phyloP scores from a whole-genome alignment of 2,113 vertebrate species.

The Prinia subflava region DNA sequence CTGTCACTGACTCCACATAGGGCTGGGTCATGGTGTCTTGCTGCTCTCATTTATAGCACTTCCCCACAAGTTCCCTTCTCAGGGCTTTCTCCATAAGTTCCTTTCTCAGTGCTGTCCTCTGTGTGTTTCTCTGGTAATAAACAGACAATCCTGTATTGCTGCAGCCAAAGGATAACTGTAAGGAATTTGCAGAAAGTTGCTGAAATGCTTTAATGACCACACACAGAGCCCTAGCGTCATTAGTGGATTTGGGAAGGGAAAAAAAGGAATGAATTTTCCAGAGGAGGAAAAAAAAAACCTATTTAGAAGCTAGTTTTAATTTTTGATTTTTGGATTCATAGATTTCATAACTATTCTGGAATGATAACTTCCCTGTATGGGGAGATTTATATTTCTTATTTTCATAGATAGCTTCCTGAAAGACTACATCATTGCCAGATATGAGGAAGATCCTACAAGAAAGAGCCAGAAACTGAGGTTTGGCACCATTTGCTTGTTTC shows the following conservation, averaged over 20 bases:
- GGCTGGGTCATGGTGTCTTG: neutral
- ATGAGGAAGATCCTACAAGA: neutral
- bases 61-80: neutral
- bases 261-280: neutral
- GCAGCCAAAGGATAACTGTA: neutral
- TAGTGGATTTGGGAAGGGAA: neutral
- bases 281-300: neutral
- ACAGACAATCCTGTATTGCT: neutral
- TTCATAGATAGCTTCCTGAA: neutral
- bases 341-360: neutral
- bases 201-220: slow-evolving; percentile 28
- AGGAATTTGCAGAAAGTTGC: slow-evolving; percentile 8
- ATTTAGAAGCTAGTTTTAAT: neutral
- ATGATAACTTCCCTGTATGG: neutral
- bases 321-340: neutral
- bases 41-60: neutral
- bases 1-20: neutral
- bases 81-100: neutral
- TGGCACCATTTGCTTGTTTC: neutral
- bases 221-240: neutral
- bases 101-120: neutral
- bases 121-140: neutral
- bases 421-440: neutral
- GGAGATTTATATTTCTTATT: neutral
- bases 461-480: neutral